Evolutionary conservation across 2,113 vertebrate genomes (phyloP), one percentile per base, ranked within the genome.

Genomic region (Labeo rohita): DNA sequence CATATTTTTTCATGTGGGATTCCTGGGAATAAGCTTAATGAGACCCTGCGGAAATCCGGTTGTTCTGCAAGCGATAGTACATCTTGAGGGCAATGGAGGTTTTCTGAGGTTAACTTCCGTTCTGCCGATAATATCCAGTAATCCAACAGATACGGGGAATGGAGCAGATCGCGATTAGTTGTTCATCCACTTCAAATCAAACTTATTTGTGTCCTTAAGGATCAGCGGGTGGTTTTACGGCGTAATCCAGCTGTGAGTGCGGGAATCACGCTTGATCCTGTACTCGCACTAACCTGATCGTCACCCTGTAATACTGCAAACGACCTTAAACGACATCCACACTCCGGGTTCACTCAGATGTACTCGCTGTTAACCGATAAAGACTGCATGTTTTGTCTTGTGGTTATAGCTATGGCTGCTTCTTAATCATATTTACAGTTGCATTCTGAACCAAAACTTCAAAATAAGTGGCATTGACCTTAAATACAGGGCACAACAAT

Each of bases 191-290:
- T n/a, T 15, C 50, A 28, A 83, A 74, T 73, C 68, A 75, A 73
- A 84, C 68, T 61, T 84, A 76, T 75, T 84, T 63, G 10, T 84
- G 52, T 36, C 6, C 39, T 61, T 49, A 72, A 43, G 56, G 21
- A 83, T 83, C 80, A 83, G 80, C 34, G 15, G 2, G 21, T 74
- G 68, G 66, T 50, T 34, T 16, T 23, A n/a, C 0, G 8, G 49
- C 10, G 18, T 74, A 74, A 84, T 84, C 50, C 50, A 61, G 72
- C 52, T 72, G 50, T 84, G 68, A 73, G 34, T 34, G 10, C 28
- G 50, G 65, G 65, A 83, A 61, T 63, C 39, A 7, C 15, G 4
- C 2, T 28, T 43, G 15, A 75, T 75, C 72, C 54, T 11, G 28
- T n/a, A n/a, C 65, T 70, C 63, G 5, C 15, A 72, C 12, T 43